These are phyloP conservation scores for Lepidochitona cinerea DNA, from an alignment of 2,888 invertebrate species.

Conservation along the genomic window DNA sequence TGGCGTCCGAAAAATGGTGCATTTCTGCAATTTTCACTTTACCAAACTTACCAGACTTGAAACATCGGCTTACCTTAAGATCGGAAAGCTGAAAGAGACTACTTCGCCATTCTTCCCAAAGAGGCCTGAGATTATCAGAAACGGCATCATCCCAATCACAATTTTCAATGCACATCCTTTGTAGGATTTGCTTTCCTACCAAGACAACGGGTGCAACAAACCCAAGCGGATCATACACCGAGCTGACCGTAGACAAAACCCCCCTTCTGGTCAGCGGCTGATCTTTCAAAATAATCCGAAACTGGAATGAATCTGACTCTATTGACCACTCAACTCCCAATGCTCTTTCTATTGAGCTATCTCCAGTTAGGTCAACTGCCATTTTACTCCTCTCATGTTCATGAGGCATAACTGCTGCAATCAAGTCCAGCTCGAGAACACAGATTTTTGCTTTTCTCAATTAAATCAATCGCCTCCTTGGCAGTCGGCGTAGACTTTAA, in stretches of 20 bases:
- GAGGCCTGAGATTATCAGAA: no score
- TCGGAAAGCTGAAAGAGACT: not conserved
- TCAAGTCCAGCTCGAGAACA: slow-evolving; percentile 29
- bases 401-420: slow-evolving; percentile 17
- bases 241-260: no score
- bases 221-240: no score
- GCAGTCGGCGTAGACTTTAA: slow-evolving; percentile 19
- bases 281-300: no score
- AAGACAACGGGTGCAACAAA: no score
- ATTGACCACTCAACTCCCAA: slow-evolving; percentile 41
- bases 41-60: slow-evolving; percentile 21
- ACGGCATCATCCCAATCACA: no score
- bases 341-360: slow-evolving; percentile 21
- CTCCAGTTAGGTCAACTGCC: slow-evolving; percentile 4
- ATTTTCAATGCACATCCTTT: no score
- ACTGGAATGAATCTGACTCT: no score
- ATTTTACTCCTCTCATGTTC: slow-evolving; percentile 23
- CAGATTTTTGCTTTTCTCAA: slow-evolving; percentile 18
- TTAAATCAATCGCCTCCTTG: slow-evolving; percentile 23
- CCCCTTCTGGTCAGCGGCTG: no score
- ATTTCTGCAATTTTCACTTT: slow-evolving; percentile 5
- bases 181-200: no score
- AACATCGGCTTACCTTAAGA: slow-evolving; percentile 8
- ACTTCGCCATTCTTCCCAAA: no score
- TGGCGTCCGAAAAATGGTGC: slow-evolving; percentile 30